Conservation (phyloP, 2,797 vertebrate genomes). For the Acanthurus lineatus region DNA sequence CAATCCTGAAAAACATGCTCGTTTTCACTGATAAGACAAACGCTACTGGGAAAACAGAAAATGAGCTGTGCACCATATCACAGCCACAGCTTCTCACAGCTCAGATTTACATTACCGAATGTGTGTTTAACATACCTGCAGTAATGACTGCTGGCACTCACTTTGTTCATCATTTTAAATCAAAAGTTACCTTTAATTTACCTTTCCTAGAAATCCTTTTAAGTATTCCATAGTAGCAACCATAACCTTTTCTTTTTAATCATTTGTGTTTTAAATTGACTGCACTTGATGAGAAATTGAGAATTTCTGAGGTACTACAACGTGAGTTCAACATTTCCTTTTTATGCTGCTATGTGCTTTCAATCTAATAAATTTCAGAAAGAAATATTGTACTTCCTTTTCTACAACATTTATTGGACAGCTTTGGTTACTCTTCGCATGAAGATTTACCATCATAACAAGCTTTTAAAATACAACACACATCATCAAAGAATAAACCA, state of each 20-base stretch:
- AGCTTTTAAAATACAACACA: too few relatives aligned
- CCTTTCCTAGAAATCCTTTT: neutral
- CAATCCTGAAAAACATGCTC: slow-evolving; percentile 33
- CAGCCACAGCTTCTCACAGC: slow-evolving; percentile 11
- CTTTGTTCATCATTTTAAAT: slow-evolving; percentile 32
- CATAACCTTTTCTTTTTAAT: neutral
- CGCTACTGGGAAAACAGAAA: slow-evolving; percentile 21
- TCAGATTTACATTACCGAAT: slow-evolving; percentile 30
- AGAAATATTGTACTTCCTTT: too few relatives aligned
- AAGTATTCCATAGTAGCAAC: neutral
- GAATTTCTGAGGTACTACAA: too few relatives aligned
- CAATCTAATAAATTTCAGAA: too few relatives aligned
- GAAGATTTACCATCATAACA: too few relatives aligned
- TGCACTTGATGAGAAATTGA: too few relatives aligned
- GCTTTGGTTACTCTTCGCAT: too few relatives aligned
- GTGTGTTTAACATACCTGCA: slow-evolving; percentile 29
- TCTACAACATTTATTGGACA: too few relatives aligned
- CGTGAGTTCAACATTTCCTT: too few relatives aligned
- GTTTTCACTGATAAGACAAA: slow-evolving; percentile 52
- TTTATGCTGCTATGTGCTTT: too few relatives aligned
- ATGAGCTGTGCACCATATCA: slow-evolving; percentile 33
- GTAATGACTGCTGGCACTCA: slow-evolving; percentile 20
- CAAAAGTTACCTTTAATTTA: neutral
- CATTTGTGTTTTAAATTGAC: neutral
- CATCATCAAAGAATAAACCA: too few relatives aligned